These are phyloP conservation scores for Loripinus fragilis DNA, from an alignment of 2,888 invertebrate genomes.

Conservation along the genomic window DNA sequence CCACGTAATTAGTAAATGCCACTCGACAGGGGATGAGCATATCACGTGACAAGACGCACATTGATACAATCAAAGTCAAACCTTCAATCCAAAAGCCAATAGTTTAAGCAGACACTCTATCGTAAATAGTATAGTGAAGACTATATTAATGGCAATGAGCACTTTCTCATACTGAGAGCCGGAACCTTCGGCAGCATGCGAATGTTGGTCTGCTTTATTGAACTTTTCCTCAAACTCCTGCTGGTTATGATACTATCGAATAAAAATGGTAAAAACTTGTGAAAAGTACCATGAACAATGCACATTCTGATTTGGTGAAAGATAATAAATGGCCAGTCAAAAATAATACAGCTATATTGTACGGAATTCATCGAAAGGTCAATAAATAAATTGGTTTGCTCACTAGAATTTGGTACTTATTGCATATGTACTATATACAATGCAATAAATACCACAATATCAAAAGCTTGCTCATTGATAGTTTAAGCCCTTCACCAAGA, in stretches of 20 bases:
- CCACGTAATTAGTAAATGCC: not conserved
- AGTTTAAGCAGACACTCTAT: slow-evolving; percentile 99
- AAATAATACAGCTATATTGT: not conserved
- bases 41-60: slow-evolving; percentile 12
- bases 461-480: too few relatives aligned
- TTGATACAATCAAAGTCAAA: slow-evolving; percentile 82
- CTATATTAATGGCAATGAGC: slow-evolving; percentile 92
- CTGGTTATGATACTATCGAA: slow-evolving; percentile 61
- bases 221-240: slow-evolving; percentile 53
- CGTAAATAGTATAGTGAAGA: slow-evolving; percentile 99
- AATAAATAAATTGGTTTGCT: too few relatives aligned
- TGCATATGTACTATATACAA: too few relatives aligned
- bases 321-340: not conserved
- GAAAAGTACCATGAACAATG: slow-evolving; percentile 35
- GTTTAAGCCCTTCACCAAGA: too few relatives aligned
- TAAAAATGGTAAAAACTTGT: slow-evolving; percentile 54
- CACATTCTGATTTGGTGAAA: slow-evolving; percentile 11
- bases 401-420: too few relatives aligned
- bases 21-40: slow-evolving; percentile 8
- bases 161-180: slow-evolving; percentile 57
- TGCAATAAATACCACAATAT: too few relatives aligned
- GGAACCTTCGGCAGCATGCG: slow-evolving; percentile 28
- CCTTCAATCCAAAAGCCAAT: slow-evolving; percentile 99
- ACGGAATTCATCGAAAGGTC: too few relatives aligned
- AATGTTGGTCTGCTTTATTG: slow-evolving; percentile 15